phyloP scores from a whole-genome alignment of 2,888 invertebrate species.

The Creontiades dilutus region DNA sequence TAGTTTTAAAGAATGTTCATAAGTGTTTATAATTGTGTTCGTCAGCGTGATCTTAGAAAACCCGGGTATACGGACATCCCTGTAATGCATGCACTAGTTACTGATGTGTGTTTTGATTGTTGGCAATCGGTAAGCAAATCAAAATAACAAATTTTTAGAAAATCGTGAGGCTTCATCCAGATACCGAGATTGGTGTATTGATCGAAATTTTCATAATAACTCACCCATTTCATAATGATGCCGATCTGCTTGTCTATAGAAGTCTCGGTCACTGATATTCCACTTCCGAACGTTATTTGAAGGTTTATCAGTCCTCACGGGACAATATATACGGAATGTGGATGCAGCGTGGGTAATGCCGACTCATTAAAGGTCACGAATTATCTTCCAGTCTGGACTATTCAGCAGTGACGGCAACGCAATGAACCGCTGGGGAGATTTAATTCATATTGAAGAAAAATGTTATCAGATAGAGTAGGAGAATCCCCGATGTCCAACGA shows the following conservation, averaged over 20 bases:
- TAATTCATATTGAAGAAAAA: neutral
- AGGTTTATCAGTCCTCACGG: neutral
- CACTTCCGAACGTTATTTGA: neutral
- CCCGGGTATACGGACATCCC: too few species aligned
- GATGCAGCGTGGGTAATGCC: neutral
- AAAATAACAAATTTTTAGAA: too few species aligned
- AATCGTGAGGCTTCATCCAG: too few species aligned
- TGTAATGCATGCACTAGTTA: too few species aligned
- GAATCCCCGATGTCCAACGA: neutral
- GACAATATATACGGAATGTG: constrained; percentile 4
- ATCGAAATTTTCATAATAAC: too few species aligned
- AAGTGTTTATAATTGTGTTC: too few species aligned
- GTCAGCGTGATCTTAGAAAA: too few species aligned
- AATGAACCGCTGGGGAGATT: neutral
- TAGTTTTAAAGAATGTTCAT: too few species aligned
- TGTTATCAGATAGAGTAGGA: too few species aligned
- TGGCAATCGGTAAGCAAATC: too few species aligned
- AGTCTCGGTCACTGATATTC: neutral
- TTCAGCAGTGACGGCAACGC: neutral
- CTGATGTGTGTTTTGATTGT: too few species aligned
- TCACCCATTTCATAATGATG: neutral
- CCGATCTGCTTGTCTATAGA: neutral
- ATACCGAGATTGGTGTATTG: too few species aligned
- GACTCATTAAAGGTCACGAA: neutral
- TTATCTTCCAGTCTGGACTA: neutral